Percentiles rank a stretch among this genome's conserved stretches.
These are phyloP conservation scores for Mirza zaza DNA, from an alignment of 2,113 vertebrate species.

Conservation along the genomic window DNA sequence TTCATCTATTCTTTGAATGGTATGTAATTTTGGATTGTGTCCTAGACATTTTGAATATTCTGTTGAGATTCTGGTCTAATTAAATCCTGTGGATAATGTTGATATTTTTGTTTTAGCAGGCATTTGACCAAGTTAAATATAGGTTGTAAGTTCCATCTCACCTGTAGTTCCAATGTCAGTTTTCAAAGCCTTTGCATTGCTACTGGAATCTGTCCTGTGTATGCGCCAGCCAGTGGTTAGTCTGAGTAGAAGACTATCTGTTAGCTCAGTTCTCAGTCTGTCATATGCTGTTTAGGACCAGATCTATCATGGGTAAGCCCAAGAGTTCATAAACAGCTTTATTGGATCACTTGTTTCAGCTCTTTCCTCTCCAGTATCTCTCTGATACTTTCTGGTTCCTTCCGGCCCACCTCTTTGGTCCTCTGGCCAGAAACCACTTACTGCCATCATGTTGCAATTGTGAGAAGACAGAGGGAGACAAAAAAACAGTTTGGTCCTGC, in stretches of 20 bases:
- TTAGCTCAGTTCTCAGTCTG: neutral
- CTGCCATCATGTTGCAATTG: neutral
- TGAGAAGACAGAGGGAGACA: neutral
- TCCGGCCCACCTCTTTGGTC: neutral
- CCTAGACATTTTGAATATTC: neutral
- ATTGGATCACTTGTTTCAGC: neutral
- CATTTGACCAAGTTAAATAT: neutral
- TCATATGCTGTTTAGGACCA: neutral
- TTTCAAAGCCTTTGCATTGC: neutral
- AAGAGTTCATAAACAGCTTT: neutral
- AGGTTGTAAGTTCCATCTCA: neutral
- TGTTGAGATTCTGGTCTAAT: neutral
- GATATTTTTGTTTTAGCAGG: neutral
- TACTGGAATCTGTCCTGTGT: neutral
- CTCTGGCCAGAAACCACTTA: neutral
- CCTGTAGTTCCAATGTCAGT: neutral
- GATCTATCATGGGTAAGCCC: neutral
- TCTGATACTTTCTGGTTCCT: neutral
- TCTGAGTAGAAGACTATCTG: neutral
- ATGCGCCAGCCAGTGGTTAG: neutral
- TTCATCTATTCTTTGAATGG: neutral
- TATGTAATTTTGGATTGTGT: neutral
- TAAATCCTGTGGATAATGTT: neutral
- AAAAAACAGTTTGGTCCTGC: neutral
- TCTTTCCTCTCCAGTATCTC: neutral